Conservation (phyloP, 2,113 vertebrate species). For the Oryctolagus cuniculus region DNA sequence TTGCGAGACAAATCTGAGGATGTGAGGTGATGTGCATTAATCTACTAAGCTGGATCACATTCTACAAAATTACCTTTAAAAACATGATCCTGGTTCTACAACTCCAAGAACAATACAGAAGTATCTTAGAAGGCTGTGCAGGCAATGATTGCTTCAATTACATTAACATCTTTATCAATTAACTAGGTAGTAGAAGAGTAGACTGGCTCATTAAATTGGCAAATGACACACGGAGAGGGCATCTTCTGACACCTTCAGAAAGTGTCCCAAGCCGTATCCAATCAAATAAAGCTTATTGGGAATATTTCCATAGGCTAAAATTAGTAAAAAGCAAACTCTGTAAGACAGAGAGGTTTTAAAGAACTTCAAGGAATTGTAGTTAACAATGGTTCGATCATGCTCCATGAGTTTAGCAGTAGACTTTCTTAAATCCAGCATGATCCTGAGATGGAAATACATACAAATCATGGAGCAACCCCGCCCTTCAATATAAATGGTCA, state of each 20-base stretch:
- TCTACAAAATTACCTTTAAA: slow-evolving; percentile 39
- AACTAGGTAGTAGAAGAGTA: not conserved
- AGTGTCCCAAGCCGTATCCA: not conserved
- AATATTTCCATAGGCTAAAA: not conserved
- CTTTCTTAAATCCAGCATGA: slow-evolving; percentile 13
- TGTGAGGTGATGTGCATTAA: not conserved
- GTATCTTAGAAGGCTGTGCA: not conserved
- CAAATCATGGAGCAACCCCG: not conserved
- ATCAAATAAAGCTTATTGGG: not conserved
- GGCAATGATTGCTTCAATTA: not conserved
- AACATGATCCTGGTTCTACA: not conserved
- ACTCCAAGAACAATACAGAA: not conserved
- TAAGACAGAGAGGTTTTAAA: not conserved
- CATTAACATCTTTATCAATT: slow-evolving; percentile 25
- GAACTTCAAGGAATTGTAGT: not conserved
- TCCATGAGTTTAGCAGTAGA: not conserved
- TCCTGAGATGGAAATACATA: not conserved
- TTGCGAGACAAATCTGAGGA: not conserved
- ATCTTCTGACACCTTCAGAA: slow-evolving; percentile 25
- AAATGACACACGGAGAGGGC: not conserved
- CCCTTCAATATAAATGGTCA: not conserved
- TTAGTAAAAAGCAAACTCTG: not conserved
- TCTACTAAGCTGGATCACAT: slow-evolving; percentile 1
- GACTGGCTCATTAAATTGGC: not conserved
- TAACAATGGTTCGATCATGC: not conserved